Conservation (phyloP, 2,113 vertebrate species). For the Amia ocellicauda region DNA sequence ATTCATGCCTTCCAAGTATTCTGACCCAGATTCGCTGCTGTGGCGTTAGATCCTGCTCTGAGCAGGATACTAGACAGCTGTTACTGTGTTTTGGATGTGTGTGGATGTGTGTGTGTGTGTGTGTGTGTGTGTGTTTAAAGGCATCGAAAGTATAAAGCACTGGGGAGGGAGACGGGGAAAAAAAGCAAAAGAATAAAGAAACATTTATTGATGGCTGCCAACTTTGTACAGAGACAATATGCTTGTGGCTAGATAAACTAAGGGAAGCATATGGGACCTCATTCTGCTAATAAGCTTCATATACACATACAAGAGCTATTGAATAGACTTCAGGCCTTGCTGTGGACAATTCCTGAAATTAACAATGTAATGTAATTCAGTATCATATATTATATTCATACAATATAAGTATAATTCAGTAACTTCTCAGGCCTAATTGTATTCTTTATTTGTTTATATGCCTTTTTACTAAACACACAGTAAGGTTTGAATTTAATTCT, state of each 20-base stretch:
- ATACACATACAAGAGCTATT: constrained; percentile 16
- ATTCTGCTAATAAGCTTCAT: constrained; percentile 50
- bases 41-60: constrained; percentile 76
- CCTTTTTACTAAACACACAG: too few species aligned
- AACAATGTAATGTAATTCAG: neutral
- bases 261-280: constrained; percentile 81
- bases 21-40: constrained; percentile 76
- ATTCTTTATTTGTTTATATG: too few species aligned
- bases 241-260: constrained; percentile 81
- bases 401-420: too few species aligned
- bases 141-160: constrained; percentile 65
- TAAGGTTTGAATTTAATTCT: too few species aligned
- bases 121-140: constrained; percentile 68
- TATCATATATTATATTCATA: neutral
- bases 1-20: constrained; percentile 88
- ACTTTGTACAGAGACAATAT: constrained; percentile 79
- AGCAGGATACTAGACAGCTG: constrained; percentile 79
- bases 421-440: too few species aligned
- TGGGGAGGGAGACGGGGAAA: constrained; percentile 22
- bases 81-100: constrained; percentile 68
- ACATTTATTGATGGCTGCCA: constrained; percentile 82
- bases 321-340: constrained; percentile 7
- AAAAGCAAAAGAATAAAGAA: constrained; percentile 72
- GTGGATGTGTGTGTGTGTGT: constrained; percentile 47
- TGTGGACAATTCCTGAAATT: constrained; percentile 12